Base-by-base conservation (phyloP, 2,888 invertebrate genomes). In the Meteorus cinctellus region DNA sequence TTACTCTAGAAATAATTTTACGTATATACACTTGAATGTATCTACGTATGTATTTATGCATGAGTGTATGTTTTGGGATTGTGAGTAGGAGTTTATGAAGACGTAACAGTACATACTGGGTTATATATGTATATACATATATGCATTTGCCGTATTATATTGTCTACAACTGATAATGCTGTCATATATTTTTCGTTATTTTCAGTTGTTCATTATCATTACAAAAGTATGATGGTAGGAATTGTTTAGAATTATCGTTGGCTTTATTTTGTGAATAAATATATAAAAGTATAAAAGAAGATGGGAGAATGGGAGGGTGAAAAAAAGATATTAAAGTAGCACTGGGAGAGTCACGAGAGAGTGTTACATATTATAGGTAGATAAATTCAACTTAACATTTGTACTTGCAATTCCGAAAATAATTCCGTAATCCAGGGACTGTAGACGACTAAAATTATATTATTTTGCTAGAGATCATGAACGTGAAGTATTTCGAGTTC, bases 391-490 rank as follows among this genome's bases (percentile, higher is more conserved):
- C 48, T 24, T 16, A 14, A 14, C n/a, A 70, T 55, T 34, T 34
- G 27, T 34, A 27, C 63, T 34, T 48, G 51, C 27, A 34, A 51
- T 51, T 69, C 55, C 31, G 59, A 73, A 73, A 73, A 73, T 73
- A 73, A 72, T 66, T 51, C 59, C 24, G 59, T 12, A 59, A 66
- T 51, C 73, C 65, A 36, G 73, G 66, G 29, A 73, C 16, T 31
- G 51, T 19, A 10, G 29, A 19, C 10, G n/a, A 51, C 66, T 66
- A 66, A 66, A 66, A 66, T 66, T 66, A 55, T 41, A 34, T 36
- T 31, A 16, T 62, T 16, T 27, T 36, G 41, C 41, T 41, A 41
- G 41, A 62, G 66, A 66, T 62, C 59, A 59, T 73, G 55, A 34
- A 55, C 65, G 27, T 48, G 34, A 48, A 63, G 14, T 41, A 72